Evolutionary conservation across 2,888 invertebrate species (phyloP), one percentile per base, ranked within the genome.

Genomic region (Zele albiditarsus): DNA sequence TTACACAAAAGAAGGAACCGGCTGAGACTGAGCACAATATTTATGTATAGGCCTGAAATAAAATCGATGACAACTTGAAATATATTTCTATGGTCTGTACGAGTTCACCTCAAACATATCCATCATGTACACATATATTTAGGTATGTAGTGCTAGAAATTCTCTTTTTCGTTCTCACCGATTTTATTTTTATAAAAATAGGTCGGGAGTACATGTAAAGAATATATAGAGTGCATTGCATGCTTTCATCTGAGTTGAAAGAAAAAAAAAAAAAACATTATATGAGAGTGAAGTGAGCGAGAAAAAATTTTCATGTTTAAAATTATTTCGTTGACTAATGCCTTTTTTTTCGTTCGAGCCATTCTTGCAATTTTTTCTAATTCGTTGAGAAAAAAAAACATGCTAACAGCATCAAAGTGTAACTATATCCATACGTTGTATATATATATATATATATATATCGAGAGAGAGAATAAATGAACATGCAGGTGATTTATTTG

Each of bases 121-220:
- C 20, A 20, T 20, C 8, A 23, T 5, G 10, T 53, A 20, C 10
- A 10, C 20, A 20, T 46, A 23, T 46, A 38, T 38, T 38, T 0
- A 38, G 8, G 38, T 38, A 38, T 38, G 38, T 38, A 38, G 38
- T 38, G 12, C 8, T 6, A n/a, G 63, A 62, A 71, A 73, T 76
- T 67, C 73, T 67, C 49, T 66, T 33, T 74, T 78, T 49, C 71
- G 73, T 75, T 78, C 73, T 63, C 57, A 63, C 60, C 25, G 27
- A 69, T 53, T 53, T 53, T 20, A 53, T 53, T 53, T 53, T 53
- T 20, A 53, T 53, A 8, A 53, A 53, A 53, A 53, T 53, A 53
- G 53, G 53, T 53, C 63, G 67, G 58, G 74, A 70, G 67, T 77
- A 71, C 73, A 78, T 63, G 10, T 10, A n/a, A 53, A 23, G 8